Evolutionary conservation across 2,113 vertebrate species (phyloP), one percentile per base, ranked within the genome.

Genomic region (Jaculus jaculus): DNA sequence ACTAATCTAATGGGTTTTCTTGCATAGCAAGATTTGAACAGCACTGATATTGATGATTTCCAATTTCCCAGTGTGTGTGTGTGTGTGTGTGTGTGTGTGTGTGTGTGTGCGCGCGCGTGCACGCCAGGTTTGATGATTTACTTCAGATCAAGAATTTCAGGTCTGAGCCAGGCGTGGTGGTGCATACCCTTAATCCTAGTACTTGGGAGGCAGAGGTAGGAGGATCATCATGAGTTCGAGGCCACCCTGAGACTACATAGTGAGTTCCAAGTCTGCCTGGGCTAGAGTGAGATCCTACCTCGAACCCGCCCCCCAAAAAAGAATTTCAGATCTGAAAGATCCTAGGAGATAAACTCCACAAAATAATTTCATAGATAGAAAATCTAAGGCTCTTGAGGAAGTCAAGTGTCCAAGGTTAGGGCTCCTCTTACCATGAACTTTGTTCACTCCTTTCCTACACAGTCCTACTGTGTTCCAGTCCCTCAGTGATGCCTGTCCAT

Each of bases 121-220:
- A n/a, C n/a, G n/a, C n/a, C n/a, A 86, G 61, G 84, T 80, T 81
- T 88, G 88, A 80, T 28, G 34, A 65, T 72, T 95, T 61, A 88
- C 60, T 87, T 93, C 32, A 91, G 30, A 54, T 24, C 60, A 26
- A 84, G 37, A 92, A 60, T 37, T 75, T 78, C 42, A 23, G 69
- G 74, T 61, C 32, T 61, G 13, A 91, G n/a, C n/a, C n/a, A n/a
- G n/a, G n/a, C n/a, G n/a, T n/a, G n/a, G n/a, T n/a, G n/a, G n/a
- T n/a, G n/a, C n/a, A n/a, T n/a, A n/a, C n/a, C n/a, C n/a, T n/a
- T n/a, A n/a, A n/a, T n/a, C n/a, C n/a, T n/a, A n/a, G n/a, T n/a
- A n/a, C n/a, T n/a, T n/a, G n/a, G n/a, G n/a, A n/a, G n/a, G n/a
- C n/a, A n/a, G n/a, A n/a, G n/a, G n/a, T n/a, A n/a, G n/a, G n/a